Base-by-base conservation (phyloP, 2,113 vertebrate species). In the Protobothrops flavoviridis region DNA sequence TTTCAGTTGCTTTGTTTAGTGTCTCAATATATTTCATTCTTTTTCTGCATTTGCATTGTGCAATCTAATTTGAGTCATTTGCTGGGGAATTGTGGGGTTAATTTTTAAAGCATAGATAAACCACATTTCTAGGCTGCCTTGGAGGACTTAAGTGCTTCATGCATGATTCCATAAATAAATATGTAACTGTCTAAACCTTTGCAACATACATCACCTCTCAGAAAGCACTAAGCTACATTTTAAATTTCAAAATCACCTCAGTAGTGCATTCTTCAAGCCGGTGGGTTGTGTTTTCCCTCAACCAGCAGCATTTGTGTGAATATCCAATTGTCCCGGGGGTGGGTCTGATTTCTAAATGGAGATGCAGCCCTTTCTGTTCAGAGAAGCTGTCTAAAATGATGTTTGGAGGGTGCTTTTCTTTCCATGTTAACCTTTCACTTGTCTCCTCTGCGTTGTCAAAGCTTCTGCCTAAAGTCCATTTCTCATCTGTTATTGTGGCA, bases 371-470 rank as follows among this genome's bases (percentile, higher is more conserved):
- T 69, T 24, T n/a, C 26, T n/a, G 15, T 85, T 7, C 2, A 39
- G 94, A 95, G 20, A 93, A 93, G 59, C 48, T 61, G 45, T 92
- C 88, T 94, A 92, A 95, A 94, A 95, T 81, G 89, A 15, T 94
- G 87, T 93, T 95, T 11, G 52, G 2, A 0, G 8, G 26, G 64
- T 11, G 90, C 88, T 94, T 61, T 87, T 95, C 88, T 95, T 61
- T 69, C 95, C 74, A 69, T 95, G 93, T 94, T 96, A 96, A 96
- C 96, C 95, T 97, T 97, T 97, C 86, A 94, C 87, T 64, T 55
- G 61, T 88, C 93, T 93, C 95, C 86, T 91, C 52, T n/a, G 93
- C 85, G 57, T 94, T 92, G 95, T 96, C 93, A 57, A 92, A 69
- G 94, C 81, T 95, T 89, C 91, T 94, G 93, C 95, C 95, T 97